Base-by-base conservation (phyloP, 2,888 invertebrate genomes). In the Pycnomerus fuliginosus region DNA sequence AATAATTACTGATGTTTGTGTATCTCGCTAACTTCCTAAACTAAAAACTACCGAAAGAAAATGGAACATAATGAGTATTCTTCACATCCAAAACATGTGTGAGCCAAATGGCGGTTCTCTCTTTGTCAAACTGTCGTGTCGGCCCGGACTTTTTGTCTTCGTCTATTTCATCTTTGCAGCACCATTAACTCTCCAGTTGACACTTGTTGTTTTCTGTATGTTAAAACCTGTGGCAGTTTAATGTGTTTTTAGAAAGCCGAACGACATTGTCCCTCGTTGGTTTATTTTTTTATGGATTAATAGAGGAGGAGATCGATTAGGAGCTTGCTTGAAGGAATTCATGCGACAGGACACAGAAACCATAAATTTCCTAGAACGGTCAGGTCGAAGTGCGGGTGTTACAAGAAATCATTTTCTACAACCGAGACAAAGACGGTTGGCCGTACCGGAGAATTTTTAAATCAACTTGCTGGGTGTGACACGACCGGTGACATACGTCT, bases 181-280 rank as follows among this genome's bases (percentile, higher is more conserved):
- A 60, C 63, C 65, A 65, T 65, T 65, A 65, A 63, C 60, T 64
- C 46, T 34, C 50, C 52, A 58, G 61, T 60, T 66, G 66, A 66
- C 66, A 66, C 66, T 66, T 66, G 66, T 65, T 65, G 59, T 62
- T 58, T 61, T 62, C 61, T 55, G 14, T 24, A 41, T 41, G 40
- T 47, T 47, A 42, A 47, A 47, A 38, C 36, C 39, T 41, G 36
- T 48, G 48, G 41, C 48, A 48, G 41, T 36, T 48, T 44, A 44
- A 48, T 48, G 48, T 36, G 44, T 44, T 48, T 32, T 25, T 17
- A 43, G 30, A 32, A 38, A 38, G 38, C 24, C 23, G n/a, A n/a
- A n/a, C 8, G 22, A 12, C 29, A 41, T 15, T 17, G 8, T 8
- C 13, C 23, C 12, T 32, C 32, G 15, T 24, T 4, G 24, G 13